phyloP scores from a whole-genome alignment of 1,140 invertebrate genomes.

The Anagrus nilaparvatae region DNA sequence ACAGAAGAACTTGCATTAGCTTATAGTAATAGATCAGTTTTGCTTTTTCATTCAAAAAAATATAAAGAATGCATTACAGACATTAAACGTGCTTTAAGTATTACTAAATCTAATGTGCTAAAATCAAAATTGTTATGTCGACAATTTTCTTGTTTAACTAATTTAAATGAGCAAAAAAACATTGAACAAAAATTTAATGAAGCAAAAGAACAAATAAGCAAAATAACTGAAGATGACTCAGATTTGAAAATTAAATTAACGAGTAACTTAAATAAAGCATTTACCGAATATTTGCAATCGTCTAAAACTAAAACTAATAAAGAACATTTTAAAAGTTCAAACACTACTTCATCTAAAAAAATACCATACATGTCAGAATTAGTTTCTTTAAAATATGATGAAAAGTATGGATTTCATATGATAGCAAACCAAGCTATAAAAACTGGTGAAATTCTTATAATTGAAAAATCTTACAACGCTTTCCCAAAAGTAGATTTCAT shows the following conservation, averaged over 20 bases:
- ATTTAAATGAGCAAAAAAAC: background rate
- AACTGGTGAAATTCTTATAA: background rate
- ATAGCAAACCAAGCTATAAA: background rate
- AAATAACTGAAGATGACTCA: too few relatives aligned
- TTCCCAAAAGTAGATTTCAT: background rate
- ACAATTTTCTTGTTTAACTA: slow-evolving; percentile 18
- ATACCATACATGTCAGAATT: slow-evolving; percentile 49
- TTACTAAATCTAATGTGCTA: slow-evolving; percentile 24
- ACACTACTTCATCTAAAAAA: slow-evolving; percentile 22
- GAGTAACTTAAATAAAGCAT: too few relatives aligned
- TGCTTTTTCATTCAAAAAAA: slow-evolving; percentile 50
- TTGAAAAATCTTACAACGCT: background rate
- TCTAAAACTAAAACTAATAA: too few relatives aligned
- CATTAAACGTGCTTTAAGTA: slow-evolving; percentile 26
- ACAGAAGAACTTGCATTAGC: slow-evolving; percentile 50
- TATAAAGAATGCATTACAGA: slow-evolving; percentile 50
- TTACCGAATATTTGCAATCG: too few relatives aligned
- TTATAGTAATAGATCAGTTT: slow-evolving; percentile 60
- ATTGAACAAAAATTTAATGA: slow-evolving; percentile 6
- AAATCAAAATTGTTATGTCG: slow-evolving; percentile 21
- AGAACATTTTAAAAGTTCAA: too few relatives aligned
- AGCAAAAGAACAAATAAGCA: too few relatives aligned
- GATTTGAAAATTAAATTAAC: too few relatives aligned
- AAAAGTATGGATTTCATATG: background rate
- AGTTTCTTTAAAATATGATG: slow-evolving; percentile 39